These are phyloP conservation scores for Halisarca cf. caerulea DNA, from an alignment of 37 sponge, comb jelly and placozoan species.

Conservation along the genomic window DNA sequence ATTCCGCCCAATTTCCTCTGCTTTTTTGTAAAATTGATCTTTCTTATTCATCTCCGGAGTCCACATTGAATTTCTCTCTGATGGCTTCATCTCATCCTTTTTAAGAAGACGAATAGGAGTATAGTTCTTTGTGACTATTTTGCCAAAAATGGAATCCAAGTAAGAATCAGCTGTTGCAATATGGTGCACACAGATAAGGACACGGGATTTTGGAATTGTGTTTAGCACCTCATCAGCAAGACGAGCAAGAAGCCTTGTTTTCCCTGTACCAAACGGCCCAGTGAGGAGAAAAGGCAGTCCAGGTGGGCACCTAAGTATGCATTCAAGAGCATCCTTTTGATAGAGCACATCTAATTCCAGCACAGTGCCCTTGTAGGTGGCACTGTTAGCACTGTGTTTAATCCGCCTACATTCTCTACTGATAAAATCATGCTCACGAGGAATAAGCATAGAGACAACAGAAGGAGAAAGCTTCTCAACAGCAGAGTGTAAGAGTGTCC, in stretches of 20 bases:
- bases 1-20: neutral
- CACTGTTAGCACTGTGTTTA: neutral
- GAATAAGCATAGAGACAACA: neutral
- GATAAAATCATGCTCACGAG: neutral
- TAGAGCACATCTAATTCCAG: neutral
- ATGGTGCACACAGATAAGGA: slow-evolving; percentile 42
- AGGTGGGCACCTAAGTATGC: neutral
- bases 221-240: slow-evolving; percentile 17
- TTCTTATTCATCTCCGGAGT: neutral
- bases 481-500: neutral
- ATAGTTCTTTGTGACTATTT: neutral
- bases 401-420: neutral
- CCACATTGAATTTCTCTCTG: neutral
- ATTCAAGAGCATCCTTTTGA: slow-evolving; percentile 23
- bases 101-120: neutral
- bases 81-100: neutral
- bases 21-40: neutral
- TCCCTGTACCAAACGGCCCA: slow-evolving; percentile 58
- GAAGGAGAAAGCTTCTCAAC: neutral
- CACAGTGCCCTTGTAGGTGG: neutral
- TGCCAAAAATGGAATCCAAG: slow-evolving; percentile 20
- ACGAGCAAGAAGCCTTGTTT: slow-evolving; percentile 36
- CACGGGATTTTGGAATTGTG: neutral
- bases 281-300: slow-evolving; percentile 32
- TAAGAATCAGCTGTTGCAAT: slow-evolving; percentile 36